Evolutionary conservation across 1,140 invertebrate genomes (phyloP), one percentile per base, ranked within the genome.

Genomic region (Brachionus koreanus): DNA sequence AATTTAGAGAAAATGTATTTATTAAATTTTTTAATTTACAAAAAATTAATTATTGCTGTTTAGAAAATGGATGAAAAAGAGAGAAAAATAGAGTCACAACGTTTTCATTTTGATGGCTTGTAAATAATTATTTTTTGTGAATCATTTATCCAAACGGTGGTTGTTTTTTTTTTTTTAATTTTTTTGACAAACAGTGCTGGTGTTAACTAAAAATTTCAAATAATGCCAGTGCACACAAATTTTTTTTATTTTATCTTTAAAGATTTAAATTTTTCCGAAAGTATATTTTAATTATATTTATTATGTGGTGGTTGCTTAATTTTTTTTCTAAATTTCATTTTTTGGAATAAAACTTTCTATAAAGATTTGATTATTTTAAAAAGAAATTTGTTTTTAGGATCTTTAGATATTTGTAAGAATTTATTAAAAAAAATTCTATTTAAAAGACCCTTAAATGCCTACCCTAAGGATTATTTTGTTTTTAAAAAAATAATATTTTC

Each of bases 21-120:
- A 19, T 12, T 16, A 13, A 25, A n/a, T 57, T 16, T 29, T 19
- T 16, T 72, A 13, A 37, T 52, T 72, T 29, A 4, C 29, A 16
- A 42, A 35, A 74, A 67, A 76, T 37, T 49, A 25, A 16, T 12
- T 84, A 83, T 52, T 57, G 83, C 67, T 83, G 84, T 86, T 75
- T 83, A 88, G 88, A 85, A 92, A 84, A 94, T 97, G 86, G 96
- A 98, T 88, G 92, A 93, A 85, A 92, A 93, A 85, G 96, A 98
- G 85, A 93, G 92, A 82, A 90, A 95, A 83, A 92, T 94, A 85
- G 93, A 95, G 87, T 92, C 93, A 3, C 93, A 95, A 86, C 90
- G 92, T 87, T 96, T 96, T 87, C 93, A 95, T 89, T 91, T 91
- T 88, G 90, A 91, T 88, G 91, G 90, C 72, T 90, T 91, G 90